phyloP scores from a whole-genome alignment of 2,888 invertebrate genomes.

The Lycaena phlaeas region DNA sequence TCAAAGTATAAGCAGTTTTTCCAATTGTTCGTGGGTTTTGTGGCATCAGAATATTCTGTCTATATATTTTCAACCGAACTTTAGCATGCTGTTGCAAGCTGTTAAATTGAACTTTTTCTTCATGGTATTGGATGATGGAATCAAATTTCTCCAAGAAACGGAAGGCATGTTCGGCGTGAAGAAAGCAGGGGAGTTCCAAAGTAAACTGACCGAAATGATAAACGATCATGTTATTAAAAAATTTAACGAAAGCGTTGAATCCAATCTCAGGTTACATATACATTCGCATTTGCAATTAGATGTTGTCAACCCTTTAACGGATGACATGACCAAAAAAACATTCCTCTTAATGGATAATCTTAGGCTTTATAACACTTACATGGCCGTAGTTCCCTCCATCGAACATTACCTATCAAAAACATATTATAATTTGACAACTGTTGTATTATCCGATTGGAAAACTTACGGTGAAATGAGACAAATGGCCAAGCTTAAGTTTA shows the following conservation, averaged over 20 bases:
- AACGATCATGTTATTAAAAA: constrained; percentile 76
- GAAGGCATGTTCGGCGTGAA: constrained; percentile 37
- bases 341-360: constrained; percentile 73
- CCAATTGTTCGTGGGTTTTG: constrained; percentile 84
- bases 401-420: constrained; percentile 94
- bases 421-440: constrained; percentile 97
- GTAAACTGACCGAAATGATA: constrained; percentile 51
- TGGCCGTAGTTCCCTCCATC: constrained; percentile 78
- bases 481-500: constrained; percentile 88
- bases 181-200: constrained; percentile 45
- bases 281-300: constrained; percentile 90
- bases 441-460: constrained; percentile 97
- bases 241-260: constrained; percentile 91
- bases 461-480: constrained; percentile 98
- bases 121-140: constrained; percentile 60
- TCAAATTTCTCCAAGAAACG: constrained; percentile 41
- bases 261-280: constrained; percentile 91
- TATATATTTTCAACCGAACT: constrained; percentile 82
- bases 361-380: constrained; percentile 68
- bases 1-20: constrained; percentile 70
- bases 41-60: constrained; percentile 87
- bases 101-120: constrained; percentile 70
- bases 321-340: constrained; percentile 76
- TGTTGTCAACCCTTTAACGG: constrained; percentile 80
- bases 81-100: constrained; percentile 77